Conservation (phyloP, 2,888 invertebrate species). For the Lapara coniferarum region DNA sequence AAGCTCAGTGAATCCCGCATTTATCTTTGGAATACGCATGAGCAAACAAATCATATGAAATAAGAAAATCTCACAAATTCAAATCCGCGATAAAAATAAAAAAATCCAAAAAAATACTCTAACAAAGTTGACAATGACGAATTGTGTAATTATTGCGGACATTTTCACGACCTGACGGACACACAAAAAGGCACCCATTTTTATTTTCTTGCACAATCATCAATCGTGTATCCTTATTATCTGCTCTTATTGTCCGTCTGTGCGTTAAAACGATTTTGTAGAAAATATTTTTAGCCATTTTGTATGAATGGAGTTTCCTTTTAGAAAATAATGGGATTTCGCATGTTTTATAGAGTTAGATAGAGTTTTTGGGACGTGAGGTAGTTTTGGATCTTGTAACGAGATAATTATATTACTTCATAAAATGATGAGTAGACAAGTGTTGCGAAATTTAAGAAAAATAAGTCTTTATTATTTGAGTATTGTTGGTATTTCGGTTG, state of each 20-base stretch:
- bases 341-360: neutral
- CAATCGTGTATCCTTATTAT: conserved; percentile 31
- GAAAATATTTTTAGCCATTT: neutral
- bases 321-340: conserved; percentile 1
- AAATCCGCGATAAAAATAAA: conserved; percentile 35
- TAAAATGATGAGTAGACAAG: too few relatives aligned
- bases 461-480: too few relatives aligned
- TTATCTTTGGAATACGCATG: too few relatives aligned
- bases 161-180: conserved; percentile 47
- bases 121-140: conserved; percentile 49
- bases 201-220: conserved; percentile 38
- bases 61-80: neutral
- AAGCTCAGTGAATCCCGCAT: too few relatives aligned
- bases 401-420: too few relatives aligned
- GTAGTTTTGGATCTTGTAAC: too few relatives aligned
- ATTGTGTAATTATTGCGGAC: conserved; percentile 55
- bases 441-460: too few relatives aligned
- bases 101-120: conserved; percentile 38
- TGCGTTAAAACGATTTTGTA: conserved; percentile 14
- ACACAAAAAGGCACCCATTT: conserved; percentile 34
- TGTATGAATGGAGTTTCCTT: neutral
- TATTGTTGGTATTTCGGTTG: too few relatives aligned
- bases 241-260: conserved; percentile 18
- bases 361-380: too few relatives aligned
- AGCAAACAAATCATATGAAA: too few relatives aligned